Conservation (phyloP, 2,797 vertebrate genomes). For the Agapornis canus region DNA sequence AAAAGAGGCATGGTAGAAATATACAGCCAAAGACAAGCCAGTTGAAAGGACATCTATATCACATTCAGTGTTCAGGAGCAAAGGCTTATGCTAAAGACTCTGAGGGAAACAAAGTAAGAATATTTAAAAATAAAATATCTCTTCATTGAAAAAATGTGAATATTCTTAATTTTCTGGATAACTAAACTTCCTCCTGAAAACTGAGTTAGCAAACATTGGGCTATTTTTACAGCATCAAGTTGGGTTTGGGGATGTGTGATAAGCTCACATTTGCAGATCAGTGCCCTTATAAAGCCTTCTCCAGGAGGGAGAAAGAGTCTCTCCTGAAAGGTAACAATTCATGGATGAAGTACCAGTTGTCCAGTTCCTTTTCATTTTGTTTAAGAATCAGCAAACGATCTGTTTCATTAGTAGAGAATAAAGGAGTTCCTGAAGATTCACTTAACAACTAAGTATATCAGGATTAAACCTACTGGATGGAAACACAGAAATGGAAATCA, state of each 20-base stretch:
- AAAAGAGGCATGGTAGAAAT: background rate
- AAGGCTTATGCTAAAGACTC: background rate
- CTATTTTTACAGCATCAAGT: background rate
- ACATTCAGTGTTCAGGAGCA: background rate
- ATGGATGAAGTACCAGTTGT: background rate
- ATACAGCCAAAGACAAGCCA: background rate
- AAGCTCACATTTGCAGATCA: background rate
- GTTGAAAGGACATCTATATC: background rate
- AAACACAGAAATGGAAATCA: background rate
- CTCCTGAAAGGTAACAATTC: background rate
- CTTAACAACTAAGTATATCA: background rate
- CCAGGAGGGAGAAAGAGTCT: background rate
- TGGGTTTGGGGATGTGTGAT: background rate
- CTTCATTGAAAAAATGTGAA: background rate
- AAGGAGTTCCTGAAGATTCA: background rate
- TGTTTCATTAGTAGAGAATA: background rate
- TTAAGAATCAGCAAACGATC: background rate
- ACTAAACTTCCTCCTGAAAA: slow-evolving; percentile 28
- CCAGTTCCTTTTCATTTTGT: background rate
- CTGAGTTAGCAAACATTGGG: background rate
- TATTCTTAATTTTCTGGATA: slow-evolving; percentile 61
- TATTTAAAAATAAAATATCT: slow-evolving; percentile 14
- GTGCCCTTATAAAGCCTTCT: background rate
- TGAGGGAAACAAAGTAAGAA: slow-evolving; percentile 1
- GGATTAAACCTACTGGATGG: background rate